A percentile compares a stretch with the other conserved stretches of the same genome.
Evolutionary conservation across 1,140 invertebrate species (phyloP).

Genomic region (Globodera rostochiensis): DNA sequence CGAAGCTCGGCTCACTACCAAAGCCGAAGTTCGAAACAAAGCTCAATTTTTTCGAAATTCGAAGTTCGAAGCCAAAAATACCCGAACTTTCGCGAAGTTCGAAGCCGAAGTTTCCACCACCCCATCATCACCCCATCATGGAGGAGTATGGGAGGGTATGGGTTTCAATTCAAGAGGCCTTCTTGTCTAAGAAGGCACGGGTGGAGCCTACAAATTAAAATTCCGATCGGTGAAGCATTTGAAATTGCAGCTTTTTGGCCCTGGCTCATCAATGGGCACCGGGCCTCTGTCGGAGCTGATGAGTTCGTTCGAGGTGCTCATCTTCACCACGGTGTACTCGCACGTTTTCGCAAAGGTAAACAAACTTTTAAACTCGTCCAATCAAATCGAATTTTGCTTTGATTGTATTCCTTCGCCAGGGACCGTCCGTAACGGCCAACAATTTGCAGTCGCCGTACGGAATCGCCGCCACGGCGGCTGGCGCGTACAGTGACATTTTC

Average conservation of each 20-base stretch:
- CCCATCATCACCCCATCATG: too few species aligned
- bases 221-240: not conserved
- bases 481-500: not conserved
- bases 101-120: too few species aligned
- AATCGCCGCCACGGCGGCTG: too few species aligned
- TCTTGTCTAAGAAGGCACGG: too few species aligned
- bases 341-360: not conserved
- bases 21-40: too few species aligned
- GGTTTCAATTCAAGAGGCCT: too few species aligned
- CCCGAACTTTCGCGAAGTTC: too few species aligned
- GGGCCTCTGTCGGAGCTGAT: constrained; percentile 25
- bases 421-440: not conserved
- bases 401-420: not conserved
- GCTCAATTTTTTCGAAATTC: too few species aligned
- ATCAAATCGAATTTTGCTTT: not conserved
- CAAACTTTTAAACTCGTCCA: not conserved
- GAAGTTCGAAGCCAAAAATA: too few species aligned
- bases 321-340: constrained; percentile 20
- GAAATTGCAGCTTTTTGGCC: constrained; percentile 19
- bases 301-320: constrained; percentile 27
- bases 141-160: too few species aligned
- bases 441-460: not conserved
- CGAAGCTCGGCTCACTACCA: too few species aligned
- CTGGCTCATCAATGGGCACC: constrained; percentile 27
- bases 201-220: too few species aligned